These are phyloP conservation scores for Gallinago nigripennis DNA, from an alignment of 2,797 vertebrate genomes.

Conservation along the genomic window DNA sequence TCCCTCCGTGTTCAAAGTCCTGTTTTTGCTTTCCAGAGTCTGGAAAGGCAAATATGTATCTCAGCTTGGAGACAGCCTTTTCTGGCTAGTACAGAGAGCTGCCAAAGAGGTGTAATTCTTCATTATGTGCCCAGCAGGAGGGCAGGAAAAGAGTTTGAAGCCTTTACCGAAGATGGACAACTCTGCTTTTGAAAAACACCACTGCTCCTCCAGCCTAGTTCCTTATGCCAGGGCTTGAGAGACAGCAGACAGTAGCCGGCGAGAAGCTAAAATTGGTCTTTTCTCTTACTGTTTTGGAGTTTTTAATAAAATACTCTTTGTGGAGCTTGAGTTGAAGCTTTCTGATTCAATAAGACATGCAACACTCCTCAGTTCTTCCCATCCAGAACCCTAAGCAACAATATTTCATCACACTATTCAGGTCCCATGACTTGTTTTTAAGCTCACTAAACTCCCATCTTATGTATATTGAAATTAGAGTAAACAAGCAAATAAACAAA, in stretches of 20 bases:
- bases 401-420: neutral
- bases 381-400: neutral
- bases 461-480: neutral
- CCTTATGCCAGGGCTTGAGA: neutral
- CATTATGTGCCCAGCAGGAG: neutral
- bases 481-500: neutral
- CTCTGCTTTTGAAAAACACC: neutral
- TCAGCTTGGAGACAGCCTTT: neutral
- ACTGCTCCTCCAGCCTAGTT: neutral
- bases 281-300: neutral
- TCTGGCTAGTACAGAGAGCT: neutral
- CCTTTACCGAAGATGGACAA: neutral
- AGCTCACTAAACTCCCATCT: neutral
- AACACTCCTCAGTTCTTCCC: neutral
- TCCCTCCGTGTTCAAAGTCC: neutral
- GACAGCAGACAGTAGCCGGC: neutral
- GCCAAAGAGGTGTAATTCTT: neutral
- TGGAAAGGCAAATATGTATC: neutral
- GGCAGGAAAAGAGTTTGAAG: neutral
- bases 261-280: neutral
- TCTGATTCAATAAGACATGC: neutral
- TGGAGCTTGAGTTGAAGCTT: neutral
- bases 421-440: neutral
- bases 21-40: neutral
- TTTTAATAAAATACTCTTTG: neutral